Evolutionary conservation across 2,797 vertebrate species (phyloP).

Genomic region (Lutjanus argentimaculatus): DNA sequence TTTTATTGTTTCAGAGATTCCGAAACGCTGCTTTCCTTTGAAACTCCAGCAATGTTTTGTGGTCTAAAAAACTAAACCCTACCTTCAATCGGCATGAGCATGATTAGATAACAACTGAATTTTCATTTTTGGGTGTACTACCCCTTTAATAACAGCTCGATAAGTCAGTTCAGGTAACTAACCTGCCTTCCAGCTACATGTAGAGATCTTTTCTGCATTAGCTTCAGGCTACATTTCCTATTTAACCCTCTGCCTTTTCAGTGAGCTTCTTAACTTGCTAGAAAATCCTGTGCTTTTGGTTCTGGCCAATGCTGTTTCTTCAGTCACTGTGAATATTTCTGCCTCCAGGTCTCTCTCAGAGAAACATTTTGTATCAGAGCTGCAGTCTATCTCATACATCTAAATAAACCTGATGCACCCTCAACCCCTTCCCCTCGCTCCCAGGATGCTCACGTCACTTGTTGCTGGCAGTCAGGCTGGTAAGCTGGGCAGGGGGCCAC

Average conservation of each 20-base stretch:
- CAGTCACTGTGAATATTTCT: constrained; percentile 22
- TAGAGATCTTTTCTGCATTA: neutral
- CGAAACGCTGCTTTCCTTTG: no score
- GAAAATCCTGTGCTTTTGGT: constrained; percentile 9
- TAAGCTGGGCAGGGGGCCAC: constrained; percentile 87
- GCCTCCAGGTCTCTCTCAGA: constrained; percentile 28
- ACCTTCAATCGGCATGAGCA: no score
- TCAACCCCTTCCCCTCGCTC: constrained; percentile 52
- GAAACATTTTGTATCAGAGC: constrained; percentile 50
- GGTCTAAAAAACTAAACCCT: no score
- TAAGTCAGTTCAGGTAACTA: neutral
- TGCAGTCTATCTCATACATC: constrained; percentile 40
- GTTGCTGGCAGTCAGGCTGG: constrained; percentile 91
- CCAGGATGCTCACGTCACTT: constrained; percentile 90
- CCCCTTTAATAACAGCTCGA: no score
- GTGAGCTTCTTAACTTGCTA: constrained; percentile 8
- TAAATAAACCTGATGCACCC: constrained; percentile 54
- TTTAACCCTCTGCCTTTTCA: constrained; percentile 12
- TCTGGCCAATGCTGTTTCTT: constrained; percentile 28
- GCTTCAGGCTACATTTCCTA: constrained; percentile 5
- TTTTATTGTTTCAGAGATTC: no score
- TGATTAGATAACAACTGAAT: no score
- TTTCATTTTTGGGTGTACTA: no score
- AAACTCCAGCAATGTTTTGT: no score
- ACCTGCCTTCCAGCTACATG: neutral